Evolutionary conservation across 1,140 invertebrate genomes (phyloP), one percentile per base, ranked within the genome.

Genomic region (Adoxophyes honmai): DNA sequence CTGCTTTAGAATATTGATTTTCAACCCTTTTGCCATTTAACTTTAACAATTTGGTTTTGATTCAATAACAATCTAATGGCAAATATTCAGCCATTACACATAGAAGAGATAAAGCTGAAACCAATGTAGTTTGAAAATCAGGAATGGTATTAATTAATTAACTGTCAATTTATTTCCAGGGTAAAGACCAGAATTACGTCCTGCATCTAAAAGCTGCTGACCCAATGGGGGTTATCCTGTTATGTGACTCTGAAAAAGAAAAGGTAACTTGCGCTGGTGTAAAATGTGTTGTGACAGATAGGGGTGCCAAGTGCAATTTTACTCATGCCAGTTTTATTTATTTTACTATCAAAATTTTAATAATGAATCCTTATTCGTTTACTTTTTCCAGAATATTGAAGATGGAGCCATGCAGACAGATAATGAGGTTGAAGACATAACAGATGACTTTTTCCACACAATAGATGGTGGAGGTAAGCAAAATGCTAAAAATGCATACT

Each of bases 141-240:
- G n/a, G n/a, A n/a, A n/a, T n/a, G n/a, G n/a, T n/a, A n/a, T n/a
- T n/a, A n/a, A n/a, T n/a, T 28, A 28, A 28, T 28, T 28, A 28
- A 2, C 21, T 28, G 21, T 6, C 6, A 28, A 28, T 59, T 1
- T 36, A 51, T 39, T 79, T 81, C 38, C 71, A 88, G 82, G 70
- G 73, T 5, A 62, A 62, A 59, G 62, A 71, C 38, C 15, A 42
- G 39, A 53, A 68, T 56, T 81, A 69, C 60, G 62, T 70, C 52
- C 62, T 86, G 56, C 80, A 86, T 73, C 64, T 88, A 8, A 81
- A 88, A 65, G 78, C 83, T 55, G 59, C 67, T 64, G 81, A 88
- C 53, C 66, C 75, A 60, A 42, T 86, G 60, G 81, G 75, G 51
- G 77, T 86, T 8, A 81, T 88, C 56, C 62, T 86, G 9, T 68